Conservation (phyloP, 2,113 vertebrate species). For the Phainopepla nitens region DNA sequence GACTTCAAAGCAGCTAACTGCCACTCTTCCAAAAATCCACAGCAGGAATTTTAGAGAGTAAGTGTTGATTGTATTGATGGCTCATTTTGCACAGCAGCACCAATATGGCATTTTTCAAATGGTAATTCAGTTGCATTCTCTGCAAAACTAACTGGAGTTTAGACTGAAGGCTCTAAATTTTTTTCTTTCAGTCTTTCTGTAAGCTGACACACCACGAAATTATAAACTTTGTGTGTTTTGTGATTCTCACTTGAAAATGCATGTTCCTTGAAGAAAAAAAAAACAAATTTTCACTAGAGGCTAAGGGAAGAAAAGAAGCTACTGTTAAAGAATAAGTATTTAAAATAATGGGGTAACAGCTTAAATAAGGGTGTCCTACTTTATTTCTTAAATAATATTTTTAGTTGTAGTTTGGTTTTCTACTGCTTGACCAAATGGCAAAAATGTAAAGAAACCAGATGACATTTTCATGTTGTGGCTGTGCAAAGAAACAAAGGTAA, state of each 20-base stretch:
- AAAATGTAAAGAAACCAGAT: not conserved
- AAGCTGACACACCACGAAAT: not conserved
- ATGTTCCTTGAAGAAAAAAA: not conserved
- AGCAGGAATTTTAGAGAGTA: conserved; percentile 96
- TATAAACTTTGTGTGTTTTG: not conserved
- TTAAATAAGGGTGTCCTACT: not conserved
- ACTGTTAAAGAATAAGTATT: not conserved
- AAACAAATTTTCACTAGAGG: not conserved
- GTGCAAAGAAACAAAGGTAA: not conserved
- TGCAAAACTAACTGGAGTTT: not conserved
- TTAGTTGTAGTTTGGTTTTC: not conserved
- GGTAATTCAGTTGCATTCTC: not conserved
- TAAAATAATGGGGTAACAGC: not conserved
- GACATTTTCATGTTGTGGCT: not conserved
- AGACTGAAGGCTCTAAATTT: not conserved
- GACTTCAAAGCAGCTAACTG: not conserved
- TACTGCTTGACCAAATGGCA: not conserved
- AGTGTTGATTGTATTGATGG: conserved; percentile 44
- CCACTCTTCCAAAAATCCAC: conserved; percentile 84
- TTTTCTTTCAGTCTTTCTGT: not conserved
- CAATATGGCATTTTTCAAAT: not conserved
- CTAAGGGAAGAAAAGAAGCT: not conserved
- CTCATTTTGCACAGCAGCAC: not conserved
- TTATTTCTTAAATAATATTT: not conserved
- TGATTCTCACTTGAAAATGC: not conserved